Evolutionary conservation across 2,888 invertebrate species (phyloP).

Genomic region (Rotaria magnacalcarata): DNA sequence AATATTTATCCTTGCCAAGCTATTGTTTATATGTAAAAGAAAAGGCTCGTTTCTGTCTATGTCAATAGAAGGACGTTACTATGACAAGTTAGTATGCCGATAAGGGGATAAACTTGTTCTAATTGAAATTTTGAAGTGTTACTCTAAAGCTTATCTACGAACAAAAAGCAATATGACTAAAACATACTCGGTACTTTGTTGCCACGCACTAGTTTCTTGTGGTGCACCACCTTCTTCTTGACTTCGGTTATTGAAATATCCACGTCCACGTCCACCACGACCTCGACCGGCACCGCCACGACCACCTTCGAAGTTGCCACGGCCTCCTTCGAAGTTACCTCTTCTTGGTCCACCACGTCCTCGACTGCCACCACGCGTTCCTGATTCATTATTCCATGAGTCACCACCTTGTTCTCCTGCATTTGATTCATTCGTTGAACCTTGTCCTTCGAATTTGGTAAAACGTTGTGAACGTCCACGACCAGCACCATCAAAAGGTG

Average conservation of each 20-base stretch:
- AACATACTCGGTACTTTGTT: neutral
- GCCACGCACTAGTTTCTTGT: conserved; percentile 2
- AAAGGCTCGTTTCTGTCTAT: too few species aligned
- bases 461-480: conserved; percentile 16
- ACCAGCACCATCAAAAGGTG: neutral
- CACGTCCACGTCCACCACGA: conserved; percentile 8
- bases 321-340: neutral
- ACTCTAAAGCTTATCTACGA: too few species aligned
- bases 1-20: too few species aligned
- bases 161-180: too few species aligned
- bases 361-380: neutral
- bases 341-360: neutral
- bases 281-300: neutral
- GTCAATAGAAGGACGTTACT: too few species aligned
- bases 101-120: too few species aligned
- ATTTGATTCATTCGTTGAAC: neutral
- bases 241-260: neutral
- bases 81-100: too few species aligned
- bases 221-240: neutral
- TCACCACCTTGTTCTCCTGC: neutral
- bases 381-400: neutral
- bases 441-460: conserved; percentile 9
- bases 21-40: too few species aligned
- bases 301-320: neutral
- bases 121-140: too few species aligned